phyloP scores from a whole-genome alignment of 2,888 invertebrate species.

The Epinotia ramella region DNA sequence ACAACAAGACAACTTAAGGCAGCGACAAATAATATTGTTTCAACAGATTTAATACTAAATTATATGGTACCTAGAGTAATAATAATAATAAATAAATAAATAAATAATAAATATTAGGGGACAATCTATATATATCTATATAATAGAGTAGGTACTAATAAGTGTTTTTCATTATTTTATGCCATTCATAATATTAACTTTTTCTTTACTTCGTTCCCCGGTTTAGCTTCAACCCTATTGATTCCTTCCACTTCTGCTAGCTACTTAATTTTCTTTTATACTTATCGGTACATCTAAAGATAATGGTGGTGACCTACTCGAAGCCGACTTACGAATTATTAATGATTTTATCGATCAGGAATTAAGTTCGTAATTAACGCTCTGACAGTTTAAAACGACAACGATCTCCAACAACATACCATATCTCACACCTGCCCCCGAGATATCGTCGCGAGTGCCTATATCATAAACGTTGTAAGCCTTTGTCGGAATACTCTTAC shows the following conservation, averaged over 20 bases:
- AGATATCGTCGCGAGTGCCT: slow-evolving; percentile 48
- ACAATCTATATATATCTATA: too few relatives aligned
- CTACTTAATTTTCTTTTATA: neutral
- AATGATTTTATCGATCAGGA: slow-evolving; percentile 22
- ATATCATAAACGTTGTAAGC: slow-evolving; percentile 47
- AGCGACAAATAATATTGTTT: too few relatives aligned
- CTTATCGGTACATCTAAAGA: neutral
- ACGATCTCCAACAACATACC: slow-evolving; percentile 50
- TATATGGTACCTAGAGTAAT: too few relatives aligned
- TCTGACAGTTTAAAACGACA: slow-evolving; percentile 50
- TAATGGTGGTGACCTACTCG: neutral
- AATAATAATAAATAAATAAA: too few relatives aligned
- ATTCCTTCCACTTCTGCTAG: too few relatives aligned
- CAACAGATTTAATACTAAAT: too few relatives aligned
- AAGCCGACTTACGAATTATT: slow-evolving; percentile 18
- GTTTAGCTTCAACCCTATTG: neutral
- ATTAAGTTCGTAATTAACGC: slow-evolving; percentile 32
- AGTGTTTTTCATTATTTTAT: slow-evolving; percentile 2
- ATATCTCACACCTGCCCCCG: slow-evolving; percentile 55
- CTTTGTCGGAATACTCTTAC: slow-evolving; percentile 51
- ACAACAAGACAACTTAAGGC: too few relatives aligned
- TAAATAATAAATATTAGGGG: too few relatives aligned
- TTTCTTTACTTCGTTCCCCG: neutral
- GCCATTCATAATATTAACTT: neutral
- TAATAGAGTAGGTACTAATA: neutral